phyloP scores from a whole-genome alignment of 1,140 invertebrate species.

The Mylabris phalerata region DNA sequence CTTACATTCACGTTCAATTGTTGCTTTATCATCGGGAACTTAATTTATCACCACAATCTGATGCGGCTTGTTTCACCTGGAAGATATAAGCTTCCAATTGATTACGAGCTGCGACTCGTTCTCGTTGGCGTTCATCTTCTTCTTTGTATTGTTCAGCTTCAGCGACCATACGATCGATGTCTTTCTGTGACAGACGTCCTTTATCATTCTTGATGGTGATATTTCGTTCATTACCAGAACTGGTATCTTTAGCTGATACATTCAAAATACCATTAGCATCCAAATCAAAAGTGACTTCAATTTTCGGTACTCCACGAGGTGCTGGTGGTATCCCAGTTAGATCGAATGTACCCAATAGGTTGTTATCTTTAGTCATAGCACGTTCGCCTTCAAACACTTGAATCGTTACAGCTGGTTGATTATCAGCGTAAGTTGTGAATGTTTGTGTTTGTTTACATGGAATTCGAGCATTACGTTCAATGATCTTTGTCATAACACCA shows the following conservation, averaged over 20 bases:
- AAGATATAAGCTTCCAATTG: slow-evolving; percentile 65
- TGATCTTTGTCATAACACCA: slow-evolving; percentile 55
- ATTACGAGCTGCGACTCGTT: slow-evolving; percentile 53
- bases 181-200: slow-evolving; percentile 68
- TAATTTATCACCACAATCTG: slow-evolving; percentile 46
- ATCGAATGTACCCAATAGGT: no score
- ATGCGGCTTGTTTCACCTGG: slow-evolving; percentile 54
- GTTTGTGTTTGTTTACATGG: slow-evolving; percentile 59
- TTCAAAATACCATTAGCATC: slow-evolving; percentile 63
- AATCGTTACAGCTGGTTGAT: no score
- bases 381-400: slow-evolving; percentile 40
- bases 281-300: slow-evolving; percentile 33
- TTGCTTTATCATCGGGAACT: slow-evolving; percentile 37
- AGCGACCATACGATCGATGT: slow-evolving; percentile 74
- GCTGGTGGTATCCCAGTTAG: slow-evolving; percentile 50
- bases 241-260: slow-evolving; percentile 49
- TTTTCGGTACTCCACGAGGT: slow-evolving; percentile 58
- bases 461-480: slow-evolving; percentile 59
- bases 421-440: slow-evolving; percentile 44
- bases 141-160: slow-evolving; percentile 56
- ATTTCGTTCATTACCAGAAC: slow-evolving; percentile 46
- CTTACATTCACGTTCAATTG: slow-evolving; percentile 43
- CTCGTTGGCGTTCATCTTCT: slow-evolving; percentile 63
- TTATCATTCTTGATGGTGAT: slow-evolving; percentile 82
- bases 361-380: no score